Conservation (phyloP, 2,888 invertebrate genomes). For the Euzophera pinguis region DNA sequence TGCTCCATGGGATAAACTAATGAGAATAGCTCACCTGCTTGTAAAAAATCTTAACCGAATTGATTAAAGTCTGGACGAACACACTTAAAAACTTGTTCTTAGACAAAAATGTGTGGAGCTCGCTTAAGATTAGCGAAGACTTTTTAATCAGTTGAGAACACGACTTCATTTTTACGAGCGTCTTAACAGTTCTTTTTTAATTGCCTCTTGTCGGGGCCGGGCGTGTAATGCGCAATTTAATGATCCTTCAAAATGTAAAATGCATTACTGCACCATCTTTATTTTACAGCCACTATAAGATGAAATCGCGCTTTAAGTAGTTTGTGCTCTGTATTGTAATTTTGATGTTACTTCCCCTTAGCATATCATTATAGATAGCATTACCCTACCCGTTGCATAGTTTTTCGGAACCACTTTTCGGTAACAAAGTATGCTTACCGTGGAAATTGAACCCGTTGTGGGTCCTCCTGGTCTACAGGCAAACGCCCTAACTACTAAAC, state of each 20-base stretch:
- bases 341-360: background rate
- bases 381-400: too few relatives aligned
- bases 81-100: background rate
- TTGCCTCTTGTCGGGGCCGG: constrained; percentile 65
- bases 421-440: too few relatives aligned
- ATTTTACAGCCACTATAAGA: constrained; percentile 52
- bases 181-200: constrained; percentile 76
- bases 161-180: constrained; percentile 72
- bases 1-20: too few relatives aligned
- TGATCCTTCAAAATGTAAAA: constrained; percentile 76
- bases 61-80: background rate
- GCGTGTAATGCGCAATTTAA: constrained; percentile 74
- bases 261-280: constrained; percentile 74
- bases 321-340: background rate
- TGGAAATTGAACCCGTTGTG: too few relatives aligned
- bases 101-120: constrained; percentile 21
- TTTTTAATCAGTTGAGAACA: constrained; percentile 75
- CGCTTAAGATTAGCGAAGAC: constrained; percentile 52
- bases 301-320: constrained; percentile 36
- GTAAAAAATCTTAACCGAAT: background rate
- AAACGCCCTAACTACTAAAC: too few relatives aligned
- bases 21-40: too few relatives aligned
- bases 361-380: background rate
- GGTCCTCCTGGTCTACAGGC: too few relatives aligned
- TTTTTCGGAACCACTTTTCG: too few relatives aligned